Evolutionary conservation across 2,797 vertebrate species (phyloP).

Genomic region (Premnoplex brunnescens): DNA sequence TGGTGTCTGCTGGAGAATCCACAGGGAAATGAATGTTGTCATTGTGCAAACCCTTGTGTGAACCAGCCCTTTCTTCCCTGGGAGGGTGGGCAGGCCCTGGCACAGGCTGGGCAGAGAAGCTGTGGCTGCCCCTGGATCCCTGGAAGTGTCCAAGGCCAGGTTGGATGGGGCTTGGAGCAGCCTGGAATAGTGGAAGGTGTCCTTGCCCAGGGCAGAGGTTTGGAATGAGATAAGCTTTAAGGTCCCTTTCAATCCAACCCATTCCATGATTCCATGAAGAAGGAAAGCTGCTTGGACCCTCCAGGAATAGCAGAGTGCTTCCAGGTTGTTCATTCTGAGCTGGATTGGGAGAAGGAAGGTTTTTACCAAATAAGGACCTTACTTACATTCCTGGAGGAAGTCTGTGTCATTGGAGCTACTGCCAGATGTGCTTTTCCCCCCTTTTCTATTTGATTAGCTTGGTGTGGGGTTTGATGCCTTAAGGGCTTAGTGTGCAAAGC

Average conservation of each 20-base stretch:
- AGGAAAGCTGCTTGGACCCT: not conserved
- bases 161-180: accelerated
- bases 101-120: not conserved
- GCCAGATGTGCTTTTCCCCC: not conserved
- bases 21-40: accelerated
- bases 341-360: not conserved
- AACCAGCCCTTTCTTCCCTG: not conserved
- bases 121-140: not conserved
- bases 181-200: accelerated
- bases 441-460: not conserved
- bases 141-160: not conserved
- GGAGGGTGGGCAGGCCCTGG: not conserved
- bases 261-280: not conserved
- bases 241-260: not conserved
- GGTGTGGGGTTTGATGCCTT: not conserved
- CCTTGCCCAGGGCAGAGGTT: not conserved
- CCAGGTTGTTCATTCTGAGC: accelerated
- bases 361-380: not conserved
- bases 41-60: accelerated
- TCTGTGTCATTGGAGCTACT: not conserved
- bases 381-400: not conserved
- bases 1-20: accelerated
- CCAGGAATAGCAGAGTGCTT: accelerated
- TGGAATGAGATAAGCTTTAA: accelerated
- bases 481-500: constrained; percentile 14